Conservation (phyloP, 2,113 vertebrate genomes). For the Motacilla tschutschensis region DNA sequence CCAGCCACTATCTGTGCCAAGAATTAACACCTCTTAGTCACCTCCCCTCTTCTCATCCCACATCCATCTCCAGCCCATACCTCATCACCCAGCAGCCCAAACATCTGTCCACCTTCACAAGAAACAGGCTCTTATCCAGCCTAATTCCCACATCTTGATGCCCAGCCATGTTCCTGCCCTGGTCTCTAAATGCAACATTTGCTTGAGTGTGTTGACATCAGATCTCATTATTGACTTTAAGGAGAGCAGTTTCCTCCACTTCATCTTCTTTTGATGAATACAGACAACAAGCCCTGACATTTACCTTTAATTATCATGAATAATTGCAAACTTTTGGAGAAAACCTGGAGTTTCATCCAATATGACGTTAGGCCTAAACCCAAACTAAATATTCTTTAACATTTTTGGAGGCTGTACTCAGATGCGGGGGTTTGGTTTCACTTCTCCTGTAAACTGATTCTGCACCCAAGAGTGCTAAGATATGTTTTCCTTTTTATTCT, state of each 20-base stretch:
- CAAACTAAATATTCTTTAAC: conserved; percentile 17
- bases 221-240: neutral
- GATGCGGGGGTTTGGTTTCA: neutral
- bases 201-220: neutral
- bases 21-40: neutral
- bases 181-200: neutral
- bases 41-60: neutral
- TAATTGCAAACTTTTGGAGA: neutral
- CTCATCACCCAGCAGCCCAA: neutral
- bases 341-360: neutral
- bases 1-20: neutral
- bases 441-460: neutral
- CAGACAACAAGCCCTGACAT: neutral
- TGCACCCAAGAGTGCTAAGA: neutral
- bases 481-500: neutral
- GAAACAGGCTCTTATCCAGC: neutral
- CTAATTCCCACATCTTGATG: neutral
- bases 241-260: neutral
- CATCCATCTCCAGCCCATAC: neutral
- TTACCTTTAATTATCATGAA: neutral
- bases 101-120: neutral
- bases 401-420: neutral
- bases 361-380: neutral
- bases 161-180: neutral
- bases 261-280: neutral